phyloP scores from a whole-genome alignment of 2,888 invertebrate genomes.

The Phengaris arion region DNA sequence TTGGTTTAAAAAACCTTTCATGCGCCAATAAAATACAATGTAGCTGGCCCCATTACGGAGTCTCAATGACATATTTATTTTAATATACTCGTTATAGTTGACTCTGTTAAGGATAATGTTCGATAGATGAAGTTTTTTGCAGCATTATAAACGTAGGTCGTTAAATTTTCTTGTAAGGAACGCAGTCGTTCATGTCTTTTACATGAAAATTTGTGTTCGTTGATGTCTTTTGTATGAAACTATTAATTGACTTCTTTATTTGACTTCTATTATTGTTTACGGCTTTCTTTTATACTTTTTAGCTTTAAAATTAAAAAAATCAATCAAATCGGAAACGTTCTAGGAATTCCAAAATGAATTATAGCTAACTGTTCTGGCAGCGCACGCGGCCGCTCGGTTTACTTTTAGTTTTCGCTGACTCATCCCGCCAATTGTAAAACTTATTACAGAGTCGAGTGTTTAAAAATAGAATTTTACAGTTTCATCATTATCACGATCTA shows the following conservation, averaged over 20 bases:
- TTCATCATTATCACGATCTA: not conserved
- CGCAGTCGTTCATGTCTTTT: conserved; percentile 5
- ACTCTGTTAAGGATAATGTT: not conserved
- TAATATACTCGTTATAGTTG: not conserved
- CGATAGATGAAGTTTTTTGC: too few species aligned
- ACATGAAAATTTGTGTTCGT: not conserved
- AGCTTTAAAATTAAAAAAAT: not conserved
- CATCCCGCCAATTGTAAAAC: conserved; percentile 15
- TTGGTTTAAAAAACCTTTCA: not conserved
- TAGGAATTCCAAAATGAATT: conserved; percentile 3
- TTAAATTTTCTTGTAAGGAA: not conserved
- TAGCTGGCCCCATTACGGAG: not conserved
- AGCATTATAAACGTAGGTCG: not conserved
- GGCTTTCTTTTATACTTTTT: not conserved
- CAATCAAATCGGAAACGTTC: not conserved
- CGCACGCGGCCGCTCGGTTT: not conserved
- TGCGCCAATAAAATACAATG: not conserved
- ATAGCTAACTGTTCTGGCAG: not conserved
- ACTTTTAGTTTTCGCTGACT: conserved; percentile 8
- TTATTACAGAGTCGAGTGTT: conserved; percentile 2
- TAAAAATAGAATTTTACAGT: conserved; percentile 2
- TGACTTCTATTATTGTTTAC: not conserved
- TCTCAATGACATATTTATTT: not conserved
- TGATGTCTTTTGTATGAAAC: not conserved
- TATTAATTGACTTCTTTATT: not conserved